These are phyloP conservation scores for Laspeyria flexula DNA, from an alignment of 2,888 invertebrate genomes.

Conservation along the genomic window DNA sequence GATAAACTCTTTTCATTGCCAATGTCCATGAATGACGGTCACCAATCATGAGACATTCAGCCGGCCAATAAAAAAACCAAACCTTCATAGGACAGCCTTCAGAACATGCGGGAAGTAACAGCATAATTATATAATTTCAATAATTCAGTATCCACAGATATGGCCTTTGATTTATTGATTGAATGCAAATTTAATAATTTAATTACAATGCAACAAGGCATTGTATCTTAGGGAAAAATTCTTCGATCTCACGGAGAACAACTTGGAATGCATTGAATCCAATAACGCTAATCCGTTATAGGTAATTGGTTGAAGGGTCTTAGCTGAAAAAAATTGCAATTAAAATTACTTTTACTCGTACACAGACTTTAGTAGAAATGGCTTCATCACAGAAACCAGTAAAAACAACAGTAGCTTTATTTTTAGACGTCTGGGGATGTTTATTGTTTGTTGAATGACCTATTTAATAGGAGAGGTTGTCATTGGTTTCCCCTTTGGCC, in stretches of 20 bases:
- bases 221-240: slow-evolving; percentile 14
- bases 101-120: slow-evolving; percentile 3
- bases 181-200: slow-evolving; percentile 6
- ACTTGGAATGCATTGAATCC: slow-evolving; percentile 10
- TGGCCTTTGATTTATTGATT: slow-evolving; percentile 3
- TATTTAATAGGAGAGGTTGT: too few relatives aligned
- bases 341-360: too few relatives aligned
- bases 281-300: slow-evolving; percentile 14
- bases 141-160: neutral
- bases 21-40: too few relatives aligned
- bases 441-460: too few relatives aligned
- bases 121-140: slow-evolving; percentile 5
- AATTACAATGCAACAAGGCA: neutral
- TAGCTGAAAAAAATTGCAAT: slow-evolving; percentile 9
- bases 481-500: too few relatives aligned
- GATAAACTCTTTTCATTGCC: too few relatives aligned
- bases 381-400: too few relatives aligned
- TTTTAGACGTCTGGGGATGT: too few relatives aligned
- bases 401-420: too few relatives aligned
- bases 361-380: too few relatives aligned
- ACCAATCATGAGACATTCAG: too few relatives aligned
- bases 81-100: neutral
- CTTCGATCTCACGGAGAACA: slow-evolving; percentile 1
- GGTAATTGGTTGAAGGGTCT: slow-evolving; percentile 21
- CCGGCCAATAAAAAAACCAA: too few relatives aligned